A percentile compares a stretch with the other conserved stretches of the same genome.
Evolutionary conservation across 2,113 vertebrate genomes (phyloP).

Genomic region (Mellivora capensis): DNA sequence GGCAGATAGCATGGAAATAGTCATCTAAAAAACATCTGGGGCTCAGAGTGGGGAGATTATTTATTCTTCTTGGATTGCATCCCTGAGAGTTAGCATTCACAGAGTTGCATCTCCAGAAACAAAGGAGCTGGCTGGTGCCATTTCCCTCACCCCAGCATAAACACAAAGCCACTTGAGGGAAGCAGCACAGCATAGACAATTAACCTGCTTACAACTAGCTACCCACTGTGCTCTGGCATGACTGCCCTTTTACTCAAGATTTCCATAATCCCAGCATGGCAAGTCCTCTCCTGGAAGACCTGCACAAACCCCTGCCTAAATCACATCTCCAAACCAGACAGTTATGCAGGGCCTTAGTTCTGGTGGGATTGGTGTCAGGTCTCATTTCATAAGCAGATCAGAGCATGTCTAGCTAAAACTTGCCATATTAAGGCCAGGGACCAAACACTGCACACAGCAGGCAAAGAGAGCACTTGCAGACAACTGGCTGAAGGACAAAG

Average conservation of each 20-base stretch:
- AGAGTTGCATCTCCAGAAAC: background rate
- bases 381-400: background rate
- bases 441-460: background rate
- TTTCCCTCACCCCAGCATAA: background rate
- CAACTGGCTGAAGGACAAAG: background rate
- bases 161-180: background rate
- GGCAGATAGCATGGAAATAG: background rate
- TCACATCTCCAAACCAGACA: background rate
- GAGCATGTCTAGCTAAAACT: background rate
- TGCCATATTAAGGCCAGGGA: background rate
- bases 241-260: background rate
- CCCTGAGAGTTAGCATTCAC: background rate
- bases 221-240: background rate
- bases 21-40: background rate
- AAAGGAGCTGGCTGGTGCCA: background rate
- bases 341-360: background rate
- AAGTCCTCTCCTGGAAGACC: background rate
- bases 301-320: background rate
- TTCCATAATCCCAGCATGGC: background rate
- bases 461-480: background rate
- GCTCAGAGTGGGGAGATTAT: background rate
- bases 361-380: background rate
- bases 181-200: background rate
- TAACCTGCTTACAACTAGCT: background rate
- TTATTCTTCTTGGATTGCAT: background rate